phyloP scores from a whole-genome alignment of 2,888 invertebrate genomes.

The Aporophyla nigra region DNA sequence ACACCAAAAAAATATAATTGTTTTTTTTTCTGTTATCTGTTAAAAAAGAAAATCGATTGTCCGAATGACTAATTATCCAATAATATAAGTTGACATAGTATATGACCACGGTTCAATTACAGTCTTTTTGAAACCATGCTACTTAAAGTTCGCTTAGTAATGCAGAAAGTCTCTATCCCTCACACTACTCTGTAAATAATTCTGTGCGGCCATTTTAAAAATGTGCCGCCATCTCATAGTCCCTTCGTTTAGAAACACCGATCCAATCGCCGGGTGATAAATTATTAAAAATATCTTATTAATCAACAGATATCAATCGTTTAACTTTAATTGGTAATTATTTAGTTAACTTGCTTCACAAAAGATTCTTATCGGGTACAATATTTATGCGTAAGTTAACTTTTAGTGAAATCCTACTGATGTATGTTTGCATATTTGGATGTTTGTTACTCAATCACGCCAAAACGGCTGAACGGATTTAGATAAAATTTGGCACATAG shows the following conservation, averaged over 20 bases:
- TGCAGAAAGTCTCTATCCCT: conserved; percentile 55
- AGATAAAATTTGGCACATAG: not conserved
- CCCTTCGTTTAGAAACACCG: conserved; percentile 74
- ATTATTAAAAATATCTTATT: conserved; percentile 87
- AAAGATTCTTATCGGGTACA: conserved; percentile 67
- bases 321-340: conserved; percentile 84
- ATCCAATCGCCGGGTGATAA: conserved; percentile 85
- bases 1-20: too few relatives aligned
- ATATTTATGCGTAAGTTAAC: conserved; percentile 63
- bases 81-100: too few relatives aligned
- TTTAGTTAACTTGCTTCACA: conserved; percentile 76
- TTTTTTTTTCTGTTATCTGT: too few relatives aligned
- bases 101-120: too few relatives aligned
- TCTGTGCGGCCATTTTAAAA: conserved; percentile 81
- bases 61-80: too few relatives aligned
- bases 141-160: not conserved
- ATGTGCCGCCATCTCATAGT: conserved; percentile 79
- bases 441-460: not conserved
- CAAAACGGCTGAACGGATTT: not conserved
- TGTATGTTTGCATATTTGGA: not conserved
- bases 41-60: too few relatives aligned
- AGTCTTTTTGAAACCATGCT: too few relatives aligned
- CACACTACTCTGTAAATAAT: conserved; percentile 75
- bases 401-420: conserved; percentile 49
- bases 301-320: conserved; percentile 85